Percentiles rank a stretch among this genome's conserved stretches.
These are phyloP conservation scores for Agapornis roseicollis DNA, from an alignment of 2,113 vertebrate species.

Conservation along the genomic window DNA sequence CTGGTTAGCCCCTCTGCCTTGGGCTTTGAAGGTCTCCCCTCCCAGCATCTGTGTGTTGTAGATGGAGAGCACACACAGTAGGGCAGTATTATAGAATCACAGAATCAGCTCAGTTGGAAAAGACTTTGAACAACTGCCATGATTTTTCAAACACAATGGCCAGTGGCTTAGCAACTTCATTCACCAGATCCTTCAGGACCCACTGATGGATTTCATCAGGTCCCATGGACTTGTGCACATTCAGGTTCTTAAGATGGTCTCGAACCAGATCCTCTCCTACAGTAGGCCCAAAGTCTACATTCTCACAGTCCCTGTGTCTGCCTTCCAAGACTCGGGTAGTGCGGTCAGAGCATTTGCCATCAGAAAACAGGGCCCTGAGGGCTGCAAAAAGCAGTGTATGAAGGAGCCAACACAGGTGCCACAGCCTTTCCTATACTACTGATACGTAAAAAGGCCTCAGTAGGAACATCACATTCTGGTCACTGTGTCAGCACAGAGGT, in stretches of 20 bases:
- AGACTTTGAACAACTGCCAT: too few species aligned
- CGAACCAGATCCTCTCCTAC: too few species aligned
- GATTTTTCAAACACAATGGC: too few species aligned
- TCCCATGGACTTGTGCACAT: too few species aligned
- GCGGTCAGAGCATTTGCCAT: too few species aligned
- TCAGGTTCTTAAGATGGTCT: too few species aligned
- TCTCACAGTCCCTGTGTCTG: too few species aligned
- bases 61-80: not conserved
- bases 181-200: too few species aligned
- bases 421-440: not conserved
- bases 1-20: not conserved
- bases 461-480: not conserved
- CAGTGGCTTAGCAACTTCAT: too few species aligned
- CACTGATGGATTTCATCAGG: too few species aligned
- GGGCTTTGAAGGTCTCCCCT: not conserved
- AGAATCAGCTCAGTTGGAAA: not conserved
- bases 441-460: not conserved
- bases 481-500: not conserved
- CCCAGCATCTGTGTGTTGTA: not conserved
- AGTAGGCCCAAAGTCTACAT: too few species aligned
- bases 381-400: rapidly evolving
- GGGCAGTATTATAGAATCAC: not conserved
- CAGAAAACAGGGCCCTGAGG: not conserved
- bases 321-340: too few species aligned
- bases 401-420: not conserved